Percentiles rank a stretch among this genome's conserved stretches.
These are phyloP conservation scores for Xylophagus ater DNA, from an alignment of 2,888 invertebrate genomes.

Conservation along the genomic window DNA sequence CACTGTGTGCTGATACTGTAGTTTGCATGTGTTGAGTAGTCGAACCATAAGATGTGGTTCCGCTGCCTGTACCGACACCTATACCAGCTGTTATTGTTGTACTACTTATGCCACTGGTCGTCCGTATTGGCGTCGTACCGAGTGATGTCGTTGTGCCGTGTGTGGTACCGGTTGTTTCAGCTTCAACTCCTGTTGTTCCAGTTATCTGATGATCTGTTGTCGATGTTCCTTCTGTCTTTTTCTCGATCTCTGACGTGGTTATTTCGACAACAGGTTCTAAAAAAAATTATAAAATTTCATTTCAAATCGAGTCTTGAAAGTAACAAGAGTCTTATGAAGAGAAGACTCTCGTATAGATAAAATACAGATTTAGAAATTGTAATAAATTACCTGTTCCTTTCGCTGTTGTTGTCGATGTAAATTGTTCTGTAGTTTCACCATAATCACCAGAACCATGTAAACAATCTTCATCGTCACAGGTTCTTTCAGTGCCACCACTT, in stretches of 20 bases:
- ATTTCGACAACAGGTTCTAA: conserved; percentile 19
- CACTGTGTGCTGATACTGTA: conserved; percentile 31
- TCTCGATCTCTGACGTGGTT: conserved; percentile 22
- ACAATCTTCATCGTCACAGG: conserved; percentile 81
- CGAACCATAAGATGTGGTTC: conserved; percentile 22
- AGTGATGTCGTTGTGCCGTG: conserved; percentile 26
- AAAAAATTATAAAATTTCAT: conserved; percentile 2
- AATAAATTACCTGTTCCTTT: conserved; percentile 39
- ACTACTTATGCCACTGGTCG: conserved; percentile 6
- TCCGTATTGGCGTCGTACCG: conserved; percentile 24
- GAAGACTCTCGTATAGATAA: no score
- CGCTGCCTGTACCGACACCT: no score
- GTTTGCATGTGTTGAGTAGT: conserved; percentile 29
- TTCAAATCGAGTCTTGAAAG: no score
- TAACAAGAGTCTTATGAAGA: no score
- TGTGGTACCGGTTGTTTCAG: conserved; percentile 22
- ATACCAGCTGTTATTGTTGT: conserved; percentile 20
- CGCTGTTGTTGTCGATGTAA: conserved; percentile 45
- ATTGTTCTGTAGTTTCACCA: conserved; percentile 57
- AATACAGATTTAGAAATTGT: not conserved
- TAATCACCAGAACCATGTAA: conserved; percentile 67
- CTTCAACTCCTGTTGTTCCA: conserved; percentile 25
- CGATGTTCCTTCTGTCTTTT: conserved; percentile 35
- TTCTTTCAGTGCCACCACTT: conserved; percentile 37
- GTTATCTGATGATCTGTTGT: conserved; percentile 44